A percentile compares a stretch with the other conserved stretches of the same genome.
Conservation (phyloP, 1,140 invertebrate species). For the Leucophenga varia region DNA sequence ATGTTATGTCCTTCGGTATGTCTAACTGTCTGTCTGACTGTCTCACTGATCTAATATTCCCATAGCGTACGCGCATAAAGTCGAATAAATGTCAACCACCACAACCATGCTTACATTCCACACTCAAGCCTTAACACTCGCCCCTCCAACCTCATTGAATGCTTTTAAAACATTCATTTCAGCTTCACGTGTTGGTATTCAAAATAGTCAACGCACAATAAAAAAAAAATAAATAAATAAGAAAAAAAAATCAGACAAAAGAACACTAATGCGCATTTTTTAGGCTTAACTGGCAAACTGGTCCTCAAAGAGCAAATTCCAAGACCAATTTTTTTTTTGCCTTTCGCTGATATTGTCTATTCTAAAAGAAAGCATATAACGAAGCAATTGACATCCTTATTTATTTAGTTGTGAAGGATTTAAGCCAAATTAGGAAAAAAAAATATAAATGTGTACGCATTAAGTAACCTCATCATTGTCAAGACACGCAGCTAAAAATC, state of each 20-base stretch:
- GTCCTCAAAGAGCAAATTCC: background rate
- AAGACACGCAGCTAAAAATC: constrained; percentile 41
- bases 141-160: constrained; percentile 4
- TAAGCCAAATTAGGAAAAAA: no score
- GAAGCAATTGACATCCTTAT: no score
- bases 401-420: no score
- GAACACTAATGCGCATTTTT: constrained; percentile 20
- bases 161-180: no score
- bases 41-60: constrained; percentile 46
- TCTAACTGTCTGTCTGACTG: no score
- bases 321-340: no score
- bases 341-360: no score
- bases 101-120: constrained; percentile 22
- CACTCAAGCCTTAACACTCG: constrained; percentile 14
- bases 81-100: constrained; percentile 41
- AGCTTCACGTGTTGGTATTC: constrained; percentile 49
- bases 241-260: constrained; percentile 39
- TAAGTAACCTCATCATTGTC: constrained; percentile 53
- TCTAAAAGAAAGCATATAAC: no score
- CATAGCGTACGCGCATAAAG: constrained; percentile 42
- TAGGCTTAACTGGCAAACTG: constrained; percentile 45
- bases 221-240: constrained; percentile 49
- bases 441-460: constrained; percentile 26
- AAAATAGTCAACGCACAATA: constrained; percentile 44
- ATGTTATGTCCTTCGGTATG: no score